A percentile compares a stretch with the other conserved stretches of the same genome.
These are phyloP conservation scores for Callopanchax toddi DNA, from an alignment of 2,113 vertebrate species.

Conservation along the genomic window DNA sequence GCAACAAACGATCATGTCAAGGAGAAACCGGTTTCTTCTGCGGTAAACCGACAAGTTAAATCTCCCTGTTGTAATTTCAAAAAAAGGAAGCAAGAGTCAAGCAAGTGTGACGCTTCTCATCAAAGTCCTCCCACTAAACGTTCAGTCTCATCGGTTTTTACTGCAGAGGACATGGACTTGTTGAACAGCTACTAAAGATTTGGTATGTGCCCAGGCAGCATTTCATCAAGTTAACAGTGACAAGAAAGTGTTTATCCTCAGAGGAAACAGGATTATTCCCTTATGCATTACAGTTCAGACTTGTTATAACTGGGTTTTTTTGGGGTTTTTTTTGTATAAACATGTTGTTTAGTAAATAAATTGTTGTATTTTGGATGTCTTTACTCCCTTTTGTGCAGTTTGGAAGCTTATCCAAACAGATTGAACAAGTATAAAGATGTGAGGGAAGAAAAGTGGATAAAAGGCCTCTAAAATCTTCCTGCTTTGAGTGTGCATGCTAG, in stretches of 20 bases:
- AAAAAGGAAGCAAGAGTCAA: conserved; percentile 79
- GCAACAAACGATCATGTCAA: conserved; percentile 41
- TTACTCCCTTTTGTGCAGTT: conserved; percentile 9
- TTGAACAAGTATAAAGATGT: background rate
- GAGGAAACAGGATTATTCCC: background rate
- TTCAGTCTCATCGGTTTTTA: conserved; percentile 76
- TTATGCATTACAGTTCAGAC: background rate
- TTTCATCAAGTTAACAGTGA: background rate
- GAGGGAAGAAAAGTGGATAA: background rate
- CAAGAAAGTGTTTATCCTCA: background rate
- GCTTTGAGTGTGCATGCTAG: background rate
- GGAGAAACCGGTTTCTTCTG: conserved; percentile 18
- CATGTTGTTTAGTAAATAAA: conserved; percentile 52
- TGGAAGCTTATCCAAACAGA: background rate
- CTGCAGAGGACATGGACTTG: conserved; percentile 87
- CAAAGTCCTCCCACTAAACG: conserved; percentile 77
- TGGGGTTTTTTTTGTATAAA: background rate
- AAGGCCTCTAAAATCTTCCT: background rate
- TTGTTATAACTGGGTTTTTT: background rate
- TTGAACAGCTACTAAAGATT: conserved; percentile 87
- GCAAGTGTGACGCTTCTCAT: conserved; percentile 51
- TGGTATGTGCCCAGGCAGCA: background rate
- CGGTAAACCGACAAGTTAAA: conserved; percentile 23
- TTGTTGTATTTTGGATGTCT: background rate
- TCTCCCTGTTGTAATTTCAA: conserved; percentile 61